Base-by-base conservation (phyloP, 2,797 vertebrate genomes). In the Macrochelys suwanniensis region DNA sequence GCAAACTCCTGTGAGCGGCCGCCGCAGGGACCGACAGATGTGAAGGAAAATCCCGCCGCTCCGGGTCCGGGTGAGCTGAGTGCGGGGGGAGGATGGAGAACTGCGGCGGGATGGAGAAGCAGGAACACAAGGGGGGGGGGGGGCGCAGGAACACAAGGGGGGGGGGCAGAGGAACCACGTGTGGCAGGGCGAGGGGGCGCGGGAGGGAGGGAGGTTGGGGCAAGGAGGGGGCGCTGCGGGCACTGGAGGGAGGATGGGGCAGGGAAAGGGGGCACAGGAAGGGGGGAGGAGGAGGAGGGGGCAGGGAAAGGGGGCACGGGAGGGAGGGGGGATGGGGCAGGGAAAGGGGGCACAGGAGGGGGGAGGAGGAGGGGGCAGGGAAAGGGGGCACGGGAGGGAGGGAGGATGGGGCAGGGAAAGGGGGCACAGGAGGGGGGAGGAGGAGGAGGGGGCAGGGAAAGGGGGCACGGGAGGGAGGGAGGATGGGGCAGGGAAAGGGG, bases 401-500 rank as follows among this genome's bases (percentile, higher is more conserved):
- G 77, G 19, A n/a, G 11, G 50, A 16, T 42, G 31, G 5, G 7
- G 77, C 49, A 5, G 15, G 10, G 51, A 42, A 42, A 17, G 33
- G 65, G 21, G 51, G 65, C 65, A 26, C 80, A 26, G 10, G 28
- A 42, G 80, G 23, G 19, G 9, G 19, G 23, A 23, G 8, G 37
- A 42, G 37, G 37, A 42, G 21, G 21, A n/a, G n/a, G n/a, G 37
- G 2, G n/a, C 17, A 42, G 37, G 37, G 37, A 42, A 42, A 42
- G 68, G n/a, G 16, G 7, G 9, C n/a, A 10, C 6, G 4, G 7
- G 7, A 31, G 10, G 12, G 31, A 28, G 59, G 17, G n/a, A 37
- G 65, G 25, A 76, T 17, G 50, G 37, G 50, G 23, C 1, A 0
- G 28, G 15, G 28, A 0, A 25, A 12, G 28, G 53, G 53, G 53